phyloP scores from a whole-genome alignment of 2,888 invertebrate species.

The Cabera pusaria region DNA sequence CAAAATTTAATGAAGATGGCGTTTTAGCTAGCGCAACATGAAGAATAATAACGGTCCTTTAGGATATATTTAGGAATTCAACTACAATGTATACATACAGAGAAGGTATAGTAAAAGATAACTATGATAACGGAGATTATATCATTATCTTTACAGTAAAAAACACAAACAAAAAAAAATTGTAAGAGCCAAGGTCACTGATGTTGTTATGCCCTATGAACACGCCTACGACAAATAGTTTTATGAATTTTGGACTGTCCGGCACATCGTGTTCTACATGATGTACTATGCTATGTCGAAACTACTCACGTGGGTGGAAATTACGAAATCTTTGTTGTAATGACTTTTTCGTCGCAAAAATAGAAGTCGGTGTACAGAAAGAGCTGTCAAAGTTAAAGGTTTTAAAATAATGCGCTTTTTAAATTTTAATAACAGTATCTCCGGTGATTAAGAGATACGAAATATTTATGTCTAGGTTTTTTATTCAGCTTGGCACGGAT shows the following conservation, averaged over 20 bases:
- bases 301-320: slow-evolving; percentile 42
- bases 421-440: slow-evolving; percentile 12
- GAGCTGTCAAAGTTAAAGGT: slow-evolving; percentile 13
- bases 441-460: slow-evolving; percentile 19
- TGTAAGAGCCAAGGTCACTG: slow-evolving; percentile 45
- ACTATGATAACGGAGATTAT: too few relatives aligned
- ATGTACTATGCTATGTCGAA: slow-evolving; percentile 43
- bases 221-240: slow-evolving; percentile 42
- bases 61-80: too few relatives aligned
- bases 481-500: slow-evolving; percentile 57
- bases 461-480: slow-evolving; percentile 27
- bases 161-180: slow-evolving; percentile 34
- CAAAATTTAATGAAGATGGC: too few relatives aligned
- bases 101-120: too few relatives aligned
- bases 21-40: too few relatives aligned
- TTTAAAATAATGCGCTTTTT: slow-evolving; percentile 18
- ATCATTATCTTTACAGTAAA: too few relatives aligned
- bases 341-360: slow-evolving; percentile 15
- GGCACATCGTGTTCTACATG: slow-evolving; percentile 44
- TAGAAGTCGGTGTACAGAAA: slow-evolving; percentile 15
- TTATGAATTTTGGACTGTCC: slow-evolving; percentile 36
- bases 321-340: slow-evolving; percentile 27
- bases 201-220: slow-evolving; percentile 38
- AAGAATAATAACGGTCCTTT: too few relatives aligned
- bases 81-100: too few relatives aligned